phyloP scores from a whole-genome alignment of 2,888 invertebrate species.

The Polia nebulosa region DNA sequence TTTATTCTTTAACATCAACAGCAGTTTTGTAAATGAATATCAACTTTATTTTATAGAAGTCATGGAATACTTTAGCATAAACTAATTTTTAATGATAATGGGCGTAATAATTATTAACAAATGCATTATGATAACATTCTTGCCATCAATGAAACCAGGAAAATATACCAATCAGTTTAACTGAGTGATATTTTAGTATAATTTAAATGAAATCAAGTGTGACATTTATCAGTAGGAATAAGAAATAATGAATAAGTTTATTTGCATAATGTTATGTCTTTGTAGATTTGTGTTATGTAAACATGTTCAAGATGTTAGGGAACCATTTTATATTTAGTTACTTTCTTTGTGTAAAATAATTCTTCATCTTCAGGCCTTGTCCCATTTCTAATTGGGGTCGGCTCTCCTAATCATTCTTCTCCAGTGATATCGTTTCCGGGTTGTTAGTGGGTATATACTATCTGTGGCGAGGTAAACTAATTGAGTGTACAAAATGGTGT shows the following conservation, averaged over 20 bases:
- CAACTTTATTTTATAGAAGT: background rate
- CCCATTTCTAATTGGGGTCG: too few species aligned
- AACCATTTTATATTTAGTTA: constrained; percentile 12
- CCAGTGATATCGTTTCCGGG: too few species aligned
- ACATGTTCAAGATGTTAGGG: constrained; percentile 24
- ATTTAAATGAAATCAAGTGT: constrained; percentile 19
- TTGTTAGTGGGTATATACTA: too few species aligned
- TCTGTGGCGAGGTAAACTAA: too few species aligned
- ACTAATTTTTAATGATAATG: background rate
- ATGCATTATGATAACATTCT: constrained; percentile 6
- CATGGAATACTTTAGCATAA: constrained; percentile 8
- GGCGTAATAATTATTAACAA: constrained; percentile 12
- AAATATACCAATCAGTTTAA: constrained; percentile 3
- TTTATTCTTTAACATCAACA: constrained; percentile 5
- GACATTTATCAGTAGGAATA: constrained; percentile 11
- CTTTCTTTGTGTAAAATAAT: constrained; percentile 11
- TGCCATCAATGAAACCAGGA: constrained; percentile 35
- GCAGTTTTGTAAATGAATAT: background rate
- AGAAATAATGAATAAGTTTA: constrained; percentile 38
- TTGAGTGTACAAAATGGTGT: background rate
- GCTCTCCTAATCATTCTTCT: too few species aligned
- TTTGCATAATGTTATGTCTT: constrained; percentile 49
- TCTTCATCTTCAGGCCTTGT: too few species aligned
- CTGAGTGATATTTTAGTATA: constrained; percentile 7
- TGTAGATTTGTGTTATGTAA: constrained; percentile 37